phyloP scores from a whole-genome alignment of 2,797 vertebrate species.

The Vultur gryphus region DNA sequence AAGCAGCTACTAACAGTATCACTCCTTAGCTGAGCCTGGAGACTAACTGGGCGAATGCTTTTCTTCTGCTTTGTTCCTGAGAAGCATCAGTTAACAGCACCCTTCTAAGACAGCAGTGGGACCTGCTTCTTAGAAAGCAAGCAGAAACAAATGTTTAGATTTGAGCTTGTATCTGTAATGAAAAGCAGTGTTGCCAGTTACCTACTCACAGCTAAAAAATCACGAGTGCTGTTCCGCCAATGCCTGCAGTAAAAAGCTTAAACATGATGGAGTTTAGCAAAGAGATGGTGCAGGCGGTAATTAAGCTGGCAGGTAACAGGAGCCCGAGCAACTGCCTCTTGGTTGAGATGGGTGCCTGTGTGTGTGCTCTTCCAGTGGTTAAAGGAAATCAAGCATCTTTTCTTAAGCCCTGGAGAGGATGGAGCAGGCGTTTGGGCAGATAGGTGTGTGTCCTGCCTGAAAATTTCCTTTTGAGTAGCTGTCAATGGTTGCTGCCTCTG shows the following conservation, averaged over 20 bases:
- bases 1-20: not conserved
- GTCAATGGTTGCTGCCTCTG: not conserved
- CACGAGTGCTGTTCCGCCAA: rapidly evolving
- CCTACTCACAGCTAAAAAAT: not conserved
- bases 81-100: not conserved
- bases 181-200: not conserved
- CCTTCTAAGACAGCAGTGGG: not conserved
- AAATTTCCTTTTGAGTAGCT: not conserved
- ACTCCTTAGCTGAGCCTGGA: not conserved
- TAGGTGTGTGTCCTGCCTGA: not conserved
- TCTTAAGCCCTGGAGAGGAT: not conserved
- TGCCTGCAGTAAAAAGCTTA: not conserved
- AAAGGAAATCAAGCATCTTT: not conserved
- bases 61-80: not conserved
- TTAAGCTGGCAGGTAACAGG: not conserved
- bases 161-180: not conserved
- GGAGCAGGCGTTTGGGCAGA: not conserved
- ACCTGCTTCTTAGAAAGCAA: not conserved
- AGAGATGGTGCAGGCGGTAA: not conserved
- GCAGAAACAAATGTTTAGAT: not conserved
- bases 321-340: not conserved
- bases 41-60: not conserved
- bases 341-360: not conserved
- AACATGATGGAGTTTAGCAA: not conserved
- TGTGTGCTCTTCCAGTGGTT: not conserved